phyloP scores from a whole-genome alignment of 1,140 invertebrate genomes.

The Tribolium madens region DNA sequence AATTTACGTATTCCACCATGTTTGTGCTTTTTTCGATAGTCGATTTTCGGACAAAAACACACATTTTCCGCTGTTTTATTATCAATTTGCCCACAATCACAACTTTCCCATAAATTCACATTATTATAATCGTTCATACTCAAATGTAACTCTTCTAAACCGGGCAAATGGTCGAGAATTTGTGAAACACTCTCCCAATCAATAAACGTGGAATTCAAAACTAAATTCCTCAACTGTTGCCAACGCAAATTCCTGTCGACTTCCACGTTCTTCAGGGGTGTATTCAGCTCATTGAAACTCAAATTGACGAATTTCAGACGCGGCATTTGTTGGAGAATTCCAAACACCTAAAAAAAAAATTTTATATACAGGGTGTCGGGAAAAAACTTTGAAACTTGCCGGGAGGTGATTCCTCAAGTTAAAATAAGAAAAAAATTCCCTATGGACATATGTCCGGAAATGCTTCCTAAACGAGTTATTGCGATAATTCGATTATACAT shows the following conservation, averaged over 20 bases:
- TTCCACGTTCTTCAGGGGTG: constrained; percentile 69
- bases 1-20: constrained; percentile 79
- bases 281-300: constrained; percentile 86
- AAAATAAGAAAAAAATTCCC: too few species aligned
- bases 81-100: constrained; percentile 52
- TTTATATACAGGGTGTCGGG: neutral
- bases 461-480: too few species aligned
- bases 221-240: constrained; percentile 79
- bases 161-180: constrained; percentile 79
- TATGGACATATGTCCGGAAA: too few species aligned
- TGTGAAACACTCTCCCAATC: constrained; percentile 86
- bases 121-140: constrained; percentile 87
- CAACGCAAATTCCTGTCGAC: constrained; percentile 63
- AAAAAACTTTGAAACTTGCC: too few species aligned
- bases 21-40: constrained; percentile 65
- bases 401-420: too few species aligned
- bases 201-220: constrained; percentile 88
- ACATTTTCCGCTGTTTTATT: constrained; percentile 42
- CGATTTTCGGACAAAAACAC: constrained; percentile 52
- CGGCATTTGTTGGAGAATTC: constrained; percentile 87
- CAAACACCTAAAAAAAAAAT: constrained; percentile 75
- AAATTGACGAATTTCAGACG: constrained; percentile 90
- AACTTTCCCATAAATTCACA: constrained; percentile 69
- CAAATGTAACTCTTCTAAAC: constrained; percentile 89
- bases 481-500: too few species aligned